phyloP scores from a whole-genome alignment of 2,797 vertebrate species.

The Oryzias sinensis region DNA sequence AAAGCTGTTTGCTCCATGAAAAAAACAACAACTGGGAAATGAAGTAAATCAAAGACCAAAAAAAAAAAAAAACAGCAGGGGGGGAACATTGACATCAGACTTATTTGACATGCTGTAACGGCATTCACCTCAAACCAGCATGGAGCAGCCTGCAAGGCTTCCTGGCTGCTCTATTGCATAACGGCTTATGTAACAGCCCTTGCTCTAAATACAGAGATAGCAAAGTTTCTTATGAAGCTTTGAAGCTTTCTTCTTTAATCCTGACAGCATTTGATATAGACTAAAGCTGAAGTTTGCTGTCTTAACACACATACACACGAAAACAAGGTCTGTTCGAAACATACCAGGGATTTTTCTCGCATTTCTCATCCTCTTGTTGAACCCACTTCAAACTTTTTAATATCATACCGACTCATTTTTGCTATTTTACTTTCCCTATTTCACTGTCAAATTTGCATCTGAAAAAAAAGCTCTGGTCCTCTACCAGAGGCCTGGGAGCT shows the following conservation, averaged over 20 bases:
- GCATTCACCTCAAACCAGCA: not conserved
- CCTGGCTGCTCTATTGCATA: constrained; percentile 52
- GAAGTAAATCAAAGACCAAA: not conserved
- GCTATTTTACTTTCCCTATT: too few species aligned
- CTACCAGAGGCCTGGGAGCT: too few species aligned
- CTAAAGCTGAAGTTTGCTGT: too few species aligned
- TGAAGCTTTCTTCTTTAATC: constrained; percentile 18
- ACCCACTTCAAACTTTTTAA: too few species aligned
- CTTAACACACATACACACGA: too few species aligned
- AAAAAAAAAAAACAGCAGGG: not conserved
- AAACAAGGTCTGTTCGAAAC: too few species aligned
- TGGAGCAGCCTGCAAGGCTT: constrained; percentile 3
- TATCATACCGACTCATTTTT: too few species aligned
- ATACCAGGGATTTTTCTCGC: too few species aligned
- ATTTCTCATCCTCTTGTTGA: too few species aligned
- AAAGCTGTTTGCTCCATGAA: not conserved
- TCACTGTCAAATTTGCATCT: too few species aligned
- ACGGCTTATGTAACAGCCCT: constrained; percentile 59
- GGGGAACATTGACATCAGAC: not conserved
- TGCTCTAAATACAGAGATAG: constrained; percentile 32
- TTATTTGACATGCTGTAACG: not conserved
- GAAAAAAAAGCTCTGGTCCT: too few species aligned
- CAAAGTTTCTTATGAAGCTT: constrained; percentile 44
- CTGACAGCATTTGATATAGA: not conserved
- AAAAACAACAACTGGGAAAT: not conserved